These are phyloP conservation scores for Myotis findleyi DNA, from an alignment of 2,797 vertebrate species.

Conservation along the genomic window DNA sequence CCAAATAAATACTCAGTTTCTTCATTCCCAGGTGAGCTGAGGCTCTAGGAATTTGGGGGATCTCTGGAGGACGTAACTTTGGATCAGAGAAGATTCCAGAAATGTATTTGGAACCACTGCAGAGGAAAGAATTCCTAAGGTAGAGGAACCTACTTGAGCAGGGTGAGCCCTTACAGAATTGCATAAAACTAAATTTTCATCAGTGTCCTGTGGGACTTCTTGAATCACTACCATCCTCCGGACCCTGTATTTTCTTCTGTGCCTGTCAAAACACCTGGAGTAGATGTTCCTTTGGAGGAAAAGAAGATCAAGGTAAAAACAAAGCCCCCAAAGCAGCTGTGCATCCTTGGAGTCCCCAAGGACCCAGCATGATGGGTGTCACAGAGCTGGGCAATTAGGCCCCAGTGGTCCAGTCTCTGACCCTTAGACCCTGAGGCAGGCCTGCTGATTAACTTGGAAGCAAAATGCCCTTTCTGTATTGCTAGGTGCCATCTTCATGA, in stretches of 20 bases:
- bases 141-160: background rate
- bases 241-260: background rate
- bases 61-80: background rate
- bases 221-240: background rate
- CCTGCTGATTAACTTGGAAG: background rate
- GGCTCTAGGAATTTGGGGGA: background rate
- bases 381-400: background rate
- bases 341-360: background rate
- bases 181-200: background rate
- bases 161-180: background rate
- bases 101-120: background rate
- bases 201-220: background rate
- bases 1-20: background rate
- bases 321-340: background rate
- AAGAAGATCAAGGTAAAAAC: constrained; percentile 35
- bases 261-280: constrained; percentile 22
- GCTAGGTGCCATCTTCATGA: background rate
- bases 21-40: background rate
- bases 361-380: background rate
- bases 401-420: background rate
- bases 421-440: background rate
- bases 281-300: background rate
- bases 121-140: background rate
- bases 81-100: background rate
- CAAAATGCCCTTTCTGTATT: background rate